Percentiles rank a stretch among this genome's conserved stretches.
phyloP scores from a whole-genome alignment of 2,113 vertebrate species.

The Hymenochirus boettgeri region DNA sequence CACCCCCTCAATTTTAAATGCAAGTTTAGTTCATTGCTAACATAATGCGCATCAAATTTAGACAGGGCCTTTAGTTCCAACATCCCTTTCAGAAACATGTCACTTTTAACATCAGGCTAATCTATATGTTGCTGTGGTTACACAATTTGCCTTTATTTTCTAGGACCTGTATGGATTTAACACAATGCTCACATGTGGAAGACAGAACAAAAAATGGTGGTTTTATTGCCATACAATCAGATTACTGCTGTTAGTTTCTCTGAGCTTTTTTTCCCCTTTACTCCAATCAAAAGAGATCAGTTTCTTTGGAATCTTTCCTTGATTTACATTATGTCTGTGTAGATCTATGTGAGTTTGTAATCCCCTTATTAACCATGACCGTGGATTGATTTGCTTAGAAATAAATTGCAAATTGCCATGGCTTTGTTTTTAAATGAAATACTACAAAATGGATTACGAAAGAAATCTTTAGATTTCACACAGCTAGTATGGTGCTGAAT shows the following conservation, averaged over 20 bases:
- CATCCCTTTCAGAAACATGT: slow-evolving; percentile 67
- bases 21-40: slow-evolving; percentile 59
- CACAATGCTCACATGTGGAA: slow-evolving; percentile 70
- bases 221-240: slow-evolving; percentile 79
- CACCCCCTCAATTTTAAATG: slow-evolving; percentile 44
- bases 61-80: slow-evolving; percentile 66
- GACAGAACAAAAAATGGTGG: slow-evolving; percentile 67
- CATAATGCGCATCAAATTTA: slow-evolving; percentile 69
- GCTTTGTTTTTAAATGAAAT: slow-evolving; percentile 90
- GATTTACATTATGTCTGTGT: slow-evolving; percentile 87
- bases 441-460: slow-evolving; percentile 97
- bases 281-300: slow-evolving; percentile 86
- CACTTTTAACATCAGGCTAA: slow-evolving; percentile 77
- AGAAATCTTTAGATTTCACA: slow-evolving; percentile 77
- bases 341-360: slow-evolving; percentile 87
- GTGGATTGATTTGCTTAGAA: slow-evolving; percentile 85
- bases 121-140: slow-evolving; percentile 75
- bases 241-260: slow-evolving; percentile 74
- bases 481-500: slow-evolving; percentile 74
- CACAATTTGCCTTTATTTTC: slow-evolving; percentile 70
- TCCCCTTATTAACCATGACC: slow-evolving; percentile 96
- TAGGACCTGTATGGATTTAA: slow-evolving; percentile 68
- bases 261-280: slow-evolving; percentile 71
- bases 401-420: slow-evolving; percentile 89
- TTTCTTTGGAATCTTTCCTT: slow-evolving; percentile 80